Evolutionary conservation across 2,113 vertebrate species (phyloP), one percentile per base, ranked within the genome.

Genomic region (Pica pica): DNA sequence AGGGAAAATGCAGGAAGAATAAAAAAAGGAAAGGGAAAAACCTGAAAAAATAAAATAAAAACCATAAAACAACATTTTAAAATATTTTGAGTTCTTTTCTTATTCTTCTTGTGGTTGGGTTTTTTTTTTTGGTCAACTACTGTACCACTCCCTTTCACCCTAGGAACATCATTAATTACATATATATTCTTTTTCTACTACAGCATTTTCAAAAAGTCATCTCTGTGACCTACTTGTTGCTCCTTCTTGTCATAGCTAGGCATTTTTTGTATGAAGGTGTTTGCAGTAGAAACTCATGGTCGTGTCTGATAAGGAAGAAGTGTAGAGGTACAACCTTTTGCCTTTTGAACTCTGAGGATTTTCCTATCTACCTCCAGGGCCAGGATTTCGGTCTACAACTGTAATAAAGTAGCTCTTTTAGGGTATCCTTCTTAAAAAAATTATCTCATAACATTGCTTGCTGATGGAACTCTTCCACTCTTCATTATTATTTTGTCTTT

Each of bases 31-130:
- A 97, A 90, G 35, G 90, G 90, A 93, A 97, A 94, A 94, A 78
- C 86, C 94, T 97, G 92, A 92, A 90, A 92, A 94, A 97, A 97
- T 94, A 94, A 87, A 95, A 90, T 79, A 50, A 91, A 95, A 33
- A 0, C 15, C 41, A 23, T 41, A 12, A 76, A 88, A 47, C 2
- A 83, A 57, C 42, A 50, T 59, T 83, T 82, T 83, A 16, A 82
- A 83, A 83, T 85, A 64, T 87, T 84, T 86, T 76, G 10, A 23
- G 1, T 30, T 69, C 9, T 57, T 94, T 78, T 37, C 33, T 81
- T 42, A 33, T 70, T 69, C 46, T 70, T 79, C 84, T 59, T 68
- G 77, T 44, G 14, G 11, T 61, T 52, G 0, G 2, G 13, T 31
- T 42, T n/a, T 44, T 44, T 26, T 57, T 64, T 56, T 70, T 60